phyloP scores from a whole-genome alignment of 2,113 vertebrate species.

The Oceanites oceanicus region DNA sequence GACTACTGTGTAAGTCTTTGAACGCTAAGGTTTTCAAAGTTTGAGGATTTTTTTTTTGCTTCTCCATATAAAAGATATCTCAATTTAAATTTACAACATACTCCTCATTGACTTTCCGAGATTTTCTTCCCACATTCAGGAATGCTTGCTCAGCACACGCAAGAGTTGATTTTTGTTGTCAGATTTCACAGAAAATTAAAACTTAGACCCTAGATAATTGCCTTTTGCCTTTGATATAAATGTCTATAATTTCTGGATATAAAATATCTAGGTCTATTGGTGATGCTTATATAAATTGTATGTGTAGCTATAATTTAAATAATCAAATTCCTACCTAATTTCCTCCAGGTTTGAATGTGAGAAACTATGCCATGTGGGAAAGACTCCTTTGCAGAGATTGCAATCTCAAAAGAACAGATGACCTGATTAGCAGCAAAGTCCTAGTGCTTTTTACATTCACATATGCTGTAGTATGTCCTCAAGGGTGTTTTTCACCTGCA shows the following conservation, averaged over 20 bases:
- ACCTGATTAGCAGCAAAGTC: neutral
- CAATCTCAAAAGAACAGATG: neutral
- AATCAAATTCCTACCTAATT: neutral
- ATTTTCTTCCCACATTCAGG: neutral
- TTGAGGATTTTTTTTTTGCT: neutral
- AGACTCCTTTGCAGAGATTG: neutral
- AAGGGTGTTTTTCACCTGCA: neutral
- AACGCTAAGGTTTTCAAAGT: neutral
- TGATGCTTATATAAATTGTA: neutral
- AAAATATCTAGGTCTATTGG: neutral
- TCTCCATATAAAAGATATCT: neutral
- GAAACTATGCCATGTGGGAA: neutral
- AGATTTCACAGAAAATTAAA: neutral
- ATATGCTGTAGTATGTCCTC: neutral
- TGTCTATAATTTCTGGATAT: neutral
- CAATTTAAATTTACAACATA: neutral
- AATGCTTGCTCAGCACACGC: neutral
- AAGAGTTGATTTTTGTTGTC: neutral
- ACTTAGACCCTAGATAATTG: neutral
- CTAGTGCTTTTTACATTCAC: neutral
- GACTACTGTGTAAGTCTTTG: neutral
- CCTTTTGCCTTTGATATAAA: neutral
- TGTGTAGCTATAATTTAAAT: neutral
- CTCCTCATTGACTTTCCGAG: neutral
- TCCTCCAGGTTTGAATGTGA: neutral